Evolutionary conservation across 1,140 invertebrate genomes (phyloP), one percentile per base, ranked within the genome.

Genomic region (Andrena cerasifolii): DNA sequence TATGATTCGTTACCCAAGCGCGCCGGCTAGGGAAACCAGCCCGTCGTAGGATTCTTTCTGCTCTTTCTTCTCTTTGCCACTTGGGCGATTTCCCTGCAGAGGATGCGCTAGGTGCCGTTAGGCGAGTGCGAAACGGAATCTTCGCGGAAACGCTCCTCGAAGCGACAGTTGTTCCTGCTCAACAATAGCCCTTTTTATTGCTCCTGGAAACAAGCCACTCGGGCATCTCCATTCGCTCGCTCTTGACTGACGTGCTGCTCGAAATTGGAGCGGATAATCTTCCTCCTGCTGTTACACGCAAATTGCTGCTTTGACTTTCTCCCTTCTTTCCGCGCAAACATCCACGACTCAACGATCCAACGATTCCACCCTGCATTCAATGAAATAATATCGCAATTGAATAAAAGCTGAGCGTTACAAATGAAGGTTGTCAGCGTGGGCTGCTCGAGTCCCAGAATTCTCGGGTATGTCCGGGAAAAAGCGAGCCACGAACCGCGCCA

Each of bases 161-260:
- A 85, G 83, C 76, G 84, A 86, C 84, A 82, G 71, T 79, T 73
- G 76, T 82, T 82, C 72, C 76, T 77, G 28, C 54, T 54, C 59
- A 85, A 85, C 84, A 86, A 86, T 85, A 70, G 73, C 63, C 72
- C 84, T 85, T 86, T 85, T 85, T 82, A 82, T 59, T 54, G 40
- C 61, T 43, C 28, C 24, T 58, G 24, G 45, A 78, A 71, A 63
- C 70, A 28, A 53, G 45, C 31, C 26, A 54, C 61, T 21, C 59
- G 45, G 21, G n/a, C 43, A 62, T n/a, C n/a, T n/a, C 51, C 36
- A 24, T 21, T 36, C 21, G 47, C 2, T 36, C 3, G 8, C 14
- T 26, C 21, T 2, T 4, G 1, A 6, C 0, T 21, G 40, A 1
- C 14, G 31, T 24, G 3, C 24, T 10, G 10, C n/a, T 72, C 31